phyloP scores from a whole-genome alignment of 2,797 vertebrate genomes.

The Leontopithecus rosalia region DNA sequence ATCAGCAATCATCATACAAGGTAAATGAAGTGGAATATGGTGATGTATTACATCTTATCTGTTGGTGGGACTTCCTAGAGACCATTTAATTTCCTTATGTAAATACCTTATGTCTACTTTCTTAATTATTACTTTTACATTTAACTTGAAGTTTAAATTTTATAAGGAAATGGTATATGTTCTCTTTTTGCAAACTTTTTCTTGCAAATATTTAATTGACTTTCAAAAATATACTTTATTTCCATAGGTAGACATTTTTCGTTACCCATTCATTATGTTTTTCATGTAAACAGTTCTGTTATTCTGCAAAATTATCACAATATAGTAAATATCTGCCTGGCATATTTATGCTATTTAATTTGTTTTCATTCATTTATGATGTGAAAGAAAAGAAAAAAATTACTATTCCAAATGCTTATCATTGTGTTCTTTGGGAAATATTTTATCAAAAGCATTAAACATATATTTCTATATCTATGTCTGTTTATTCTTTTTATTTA shows the following conservation, averaged over 20 bases:
- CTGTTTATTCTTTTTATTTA: too few relatives aligned
- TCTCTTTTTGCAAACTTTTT: background rate
- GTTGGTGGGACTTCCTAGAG: background rate
- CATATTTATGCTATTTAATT: background rate
- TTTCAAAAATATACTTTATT: background rate
- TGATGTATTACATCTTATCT: background rate
- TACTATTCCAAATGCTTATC: background rate
- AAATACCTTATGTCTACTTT: background rate
- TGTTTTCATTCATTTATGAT: background rate
- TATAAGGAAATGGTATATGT: background rate
- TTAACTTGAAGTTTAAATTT: background rate
- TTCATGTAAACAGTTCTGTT: background rate
- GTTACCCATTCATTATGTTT: background rate
- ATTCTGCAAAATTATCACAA: background rate
- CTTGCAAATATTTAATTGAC: background rate
- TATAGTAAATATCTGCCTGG: background rate
- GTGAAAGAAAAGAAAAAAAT: background rate
- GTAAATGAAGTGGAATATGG: background rate
- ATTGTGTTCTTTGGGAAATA: background rate
- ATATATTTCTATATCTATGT: background rate
- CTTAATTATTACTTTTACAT: background rate
- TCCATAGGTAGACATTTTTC: background rate
- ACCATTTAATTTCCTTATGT: background rate
- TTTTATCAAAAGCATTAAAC: background rate
- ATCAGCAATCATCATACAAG: background rate